Evolutionary conservation across 2,113 vertebrate species (phyloP), one percentile per base, ranked within the genome.

Genomic region (Ursus arctos): DNA sequence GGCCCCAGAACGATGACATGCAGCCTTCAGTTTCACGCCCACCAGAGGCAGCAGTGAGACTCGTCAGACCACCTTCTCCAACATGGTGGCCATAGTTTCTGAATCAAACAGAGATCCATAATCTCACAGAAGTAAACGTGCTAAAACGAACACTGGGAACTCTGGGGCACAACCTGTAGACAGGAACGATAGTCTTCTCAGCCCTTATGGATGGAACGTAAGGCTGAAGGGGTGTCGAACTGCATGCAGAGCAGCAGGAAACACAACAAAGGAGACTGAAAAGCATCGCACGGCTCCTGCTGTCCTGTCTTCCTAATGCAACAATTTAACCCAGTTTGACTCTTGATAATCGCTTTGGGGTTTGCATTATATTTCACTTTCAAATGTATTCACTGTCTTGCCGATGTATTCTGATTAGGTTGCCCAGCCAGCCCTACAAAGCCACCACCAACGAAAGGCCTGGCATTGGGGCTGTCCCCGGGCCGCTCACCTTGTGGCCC

Each of bases 121-220:
- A 13, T 47, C 67, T 16, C 8, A 33, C 5, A 11, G 81, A 81
- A 49, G 31, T 43, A 31, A 49, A 21, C 3, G 33, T 31, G 7
- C 33, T 61, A n/a, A 49, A 59, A 14, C 22, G 40, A 69, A 2
- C 26, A 13, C 2, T 0, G n/a, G 21, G 22, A 19, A n/a, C 6
- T 26, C 18, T 3, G 14, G 65, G 51, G 3, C 26, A 2, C n/a
- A 14, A 2, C 69, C 9, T n/a, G 7, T 10, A 33, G 22, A 40
- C 7, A 0, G 10, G 28, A 12, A 4, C 7, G 16, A 21, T 24
- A 2, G 16, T 24, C 71, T 13, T 24, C 83, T 77, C 9, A n/a
- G 89, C 6, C 31, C 14, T 82, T 4, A 1, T 14, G 31, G 12
- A 0, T 0, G 0, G 36, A 82, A 4, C 0, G 4, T 43, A 7